phyloP scores from a whole-genome alignment of 2,888 invertebrate genomes.

The Spodoptera littoralis region DNA sequence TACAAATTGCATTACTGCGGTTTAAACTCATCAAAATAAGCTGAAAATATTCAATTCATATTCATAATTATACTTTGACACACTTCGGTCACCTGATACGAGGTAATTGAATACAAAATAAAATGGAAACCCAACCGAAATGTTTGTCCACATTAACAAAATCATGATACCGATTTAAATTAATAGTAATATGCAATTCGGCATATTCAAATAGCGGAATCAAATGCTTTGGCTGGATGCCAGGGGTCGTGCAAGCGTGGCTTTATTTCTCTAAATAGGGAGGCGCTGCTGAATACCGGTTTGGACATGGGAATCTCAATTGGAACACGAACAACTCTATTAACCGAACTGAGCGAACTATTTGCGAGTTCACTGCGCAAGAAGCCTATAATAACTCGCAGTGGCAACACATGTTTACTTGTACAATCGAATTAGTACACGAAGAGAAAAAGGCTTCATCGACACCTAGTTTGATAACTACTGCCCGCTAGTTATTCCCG shows the following conservation, averaged over 20 bases:
- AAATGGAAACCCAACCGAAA: constrained; percentile 7
- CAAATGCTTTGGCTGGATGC: constrained; percentile 60
- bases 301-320: constrained; percentile 46
- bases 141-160: constrained; percentile 19
- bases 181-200: constrained; percentile 53
- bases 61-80: constrained; percentile 8
- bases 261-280: constrained; percentile 62
- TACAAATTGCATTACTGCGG: constrained; percentile 1
- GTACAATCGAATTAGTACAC: constrained; percentile 59
- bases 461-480: constrained; percentile 54
- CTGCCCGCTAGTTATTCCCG: constrained; percentile 31
- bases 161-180: constrained; percentile 16
- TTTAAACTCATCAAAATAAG: constrained; percentile 2
- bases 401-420: constrained; percentile 46
- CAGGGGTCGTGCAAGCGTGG: constrained; percentile 48
- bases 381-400: constrained; percentile 37
- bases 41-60: constrained; percentile 16
- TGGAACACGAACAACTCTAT: constrained; percentile 37
- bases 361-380: constrained; percentile 30
- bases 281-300: constrained; percentile 49
- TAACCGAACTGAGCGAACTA: constrained; percentile 32
- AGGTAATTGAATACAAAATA: constrained; percentile 11
- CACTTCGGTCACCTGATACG: neutral
- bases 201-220: constrained; percentile 49
- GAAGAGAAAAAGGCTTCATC: constrained; percentile 55